Evolutionary conservation across 92 coral and sea anemone species (phyloP).

Genomic region (Siderastrea siderea): DNA sequence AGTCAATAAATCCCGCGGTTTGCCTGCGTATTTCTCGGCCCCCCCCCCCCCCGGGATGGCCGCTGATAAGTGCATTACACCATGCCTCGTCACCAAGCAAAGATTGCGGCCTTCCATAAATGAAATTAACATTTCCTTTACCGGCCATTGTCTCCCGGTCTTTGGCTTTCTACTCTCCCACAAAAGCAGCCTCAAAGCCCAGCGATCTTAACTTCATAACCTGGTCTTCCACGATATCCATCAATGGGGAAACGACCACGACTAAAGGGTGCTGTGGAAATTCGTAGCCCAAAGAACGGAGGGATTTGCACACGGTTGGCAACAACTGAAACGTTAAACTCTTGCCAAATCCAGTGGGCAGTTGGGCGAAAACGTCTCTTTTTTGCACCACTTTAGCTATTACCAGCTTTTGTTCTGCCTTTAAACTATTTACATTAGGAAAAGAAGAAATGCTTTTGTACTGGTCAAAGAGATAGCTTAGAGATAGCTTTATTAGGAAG

Average conservation of each 20-base stretch:
- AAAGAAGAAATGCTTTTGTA: neutral
- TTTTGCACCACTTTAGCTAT: neutral
- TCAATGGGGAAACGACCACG: neutral
- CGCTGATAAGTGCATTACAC: too few relatives aligned
- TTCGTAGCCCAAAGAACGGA: neutral
- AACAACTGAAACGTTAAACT: conserved; percentile 12
- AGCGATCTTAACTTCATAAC: neutral
- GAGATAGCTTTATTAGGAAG: too few relatives aligned
- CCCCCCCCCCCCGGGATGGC: too few relatives aligned
- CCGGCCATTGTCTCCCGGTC: neutral
- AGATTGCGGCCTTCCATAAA: conserved; percentile 1
- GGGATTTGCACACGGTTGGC: neutral
- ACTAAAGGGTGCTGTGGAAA: neutral
- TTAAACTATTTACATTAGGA: neutral
- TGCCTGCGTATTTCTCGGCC: too few relatives aligned
- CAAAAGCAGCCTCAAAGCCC: conserved; percentile 2
- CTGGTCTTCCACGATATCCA: neutral
- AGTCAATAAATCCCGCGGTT: too few relatives aligned
- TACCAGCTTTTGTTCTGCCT: neutral
- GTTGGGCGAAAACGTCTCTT: conserved; percentile 3
- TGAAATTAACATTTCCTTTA: neutral
- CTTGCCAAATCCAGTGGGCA: conserved; percentile 17
- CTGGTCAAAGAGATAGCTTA: too few relatives aligned
- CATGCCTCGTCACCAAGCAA: conserved; percentile 16
- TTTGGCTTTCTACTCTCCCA: neutral